These are phyloP conservation scores for Lissocephala sabroskyi DNA, from an alignment of 2,888 invertebrate species.

Conservation along the genomic window DNA sequence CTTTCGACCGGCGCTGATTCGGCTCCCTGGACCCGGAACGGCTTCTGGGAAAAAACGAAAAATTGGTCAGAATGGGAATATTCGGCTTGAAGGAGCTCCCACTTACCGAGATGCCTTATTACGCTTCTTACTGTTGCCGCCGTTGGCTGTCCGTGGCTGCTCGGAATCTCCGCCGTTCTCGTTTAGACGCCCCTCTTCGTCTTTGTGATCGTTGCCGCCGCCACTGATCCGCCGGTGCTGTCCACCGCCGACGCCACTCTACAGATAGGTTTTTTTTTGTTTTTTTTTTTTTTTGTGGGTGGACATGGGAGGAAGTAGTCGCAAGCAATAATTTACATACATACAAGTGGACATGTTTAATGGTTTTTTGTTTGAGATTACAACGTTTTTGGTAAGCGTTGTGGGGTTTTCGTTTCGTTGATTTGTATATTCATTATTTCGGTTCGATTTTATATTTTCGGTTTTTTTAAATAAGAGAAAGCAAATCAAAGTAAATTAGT, in stretches of 20 bases:
- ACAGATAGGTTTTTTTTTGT: slow-evolving; percentile 41
- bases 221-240: slow-evolving; percentile 37
- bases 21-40: slow-evolving; percentile 62
- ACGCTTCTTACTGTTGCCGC: slow-evolving; percentile 35
- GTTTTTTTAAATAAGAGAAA: slow-evolving; percentile 69
- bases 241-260: slow-evolving; percentile 44
- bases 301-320: slow-evolving; percentile 32
- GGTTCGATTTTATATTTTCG: slow-evolving; percentile 21
- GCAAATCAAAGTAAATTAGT: slow-evolving; percentile 70
- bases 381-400: slow-evolving; percentile 30
- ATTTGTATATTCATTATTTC: slow-evolving; percentile 13
- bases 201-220: slow-evolving; percentile 36
- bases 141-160: slow-evolving; percentile 14
- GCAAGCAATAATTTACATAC: slow-evolving; percentile 61
- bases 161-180: too few relatives aligned
- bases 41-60: slow-evolving; percentile 55
- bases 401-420: slow-evolving; percentile 25
- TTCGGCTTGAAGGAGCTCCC: background rate
- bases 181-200: slow-evolving; percentile 34
- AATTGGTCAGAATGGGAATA: background rate
- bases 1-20: slow-evolving; percentile 42
- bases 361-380: slow-evolving; percentile 35
- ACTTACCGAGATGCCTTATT: slow-evolving; percentile 46
- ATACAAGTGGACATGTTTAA: slow-evolving; percentile 47
- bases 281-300: slow-evolving; percentile 28